Conservation (phyloP, 2,888 invertebrate genomes). For the Achlya flavicornis region DNA sequence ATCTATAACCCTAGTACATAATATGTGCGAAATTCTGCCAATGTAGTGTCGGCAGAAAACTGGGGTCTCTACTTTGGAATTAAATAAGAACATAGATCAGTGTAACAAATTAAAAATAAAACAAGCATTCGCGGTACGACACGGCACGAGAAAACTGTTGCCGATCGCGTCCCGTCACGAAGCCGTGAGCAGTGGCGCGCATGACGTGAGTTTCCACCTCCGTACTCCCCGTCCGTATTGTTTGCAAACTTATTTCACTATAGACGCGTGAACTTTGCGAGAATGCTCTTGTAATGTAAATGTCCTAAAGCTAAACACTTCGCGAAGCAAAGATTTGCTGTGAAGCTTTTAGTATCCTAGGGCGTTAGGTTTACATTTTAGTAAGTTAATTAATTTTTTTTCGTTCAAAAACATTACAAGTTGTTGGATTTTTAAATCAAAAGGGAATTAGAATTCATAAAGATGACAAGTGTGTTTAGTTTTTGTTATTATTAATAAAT, state of each 20-base stretch:
- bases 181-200: background rate
- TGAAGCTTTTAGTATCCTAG: background rate
- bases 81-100: too few species aligned
- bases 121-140: background rate
- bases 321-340: slow-evolving; percentile 13
- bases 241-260: slow-evolving; percentile 24
- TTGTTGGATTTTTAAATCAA: too few species aligned
- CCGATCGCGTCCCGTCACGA: background rate
- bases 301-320: slow-evolving; percentile 20
- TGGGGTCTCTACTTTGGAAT: too few species aligned
- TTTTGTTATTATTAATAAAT: too few species aligned
- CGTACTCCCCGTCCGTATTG: slow-evolving; percentile 25
- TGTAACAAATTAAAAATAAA: background rate
- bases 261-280: slow-evolving; percentile 2
- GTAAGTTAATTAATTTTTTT: too few species aligned
- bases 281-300: slow-evolving; percentile 15
- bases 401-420: too few species aligned
- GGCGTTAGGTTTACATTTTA: background rate
- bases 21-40: background rate
- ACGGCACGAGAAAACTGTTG: background rate
- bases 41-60: background rate
- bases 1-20: background rate
- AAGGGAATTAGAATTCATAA: too few species aligned
- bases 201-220: slow-evolving; percentile 25
- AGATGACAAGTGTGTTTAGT: too few species aligned